phyloP scores from a whole-genome alignment of 2,888 invertebrate genomes.

The Volucella inanis region DNA sequence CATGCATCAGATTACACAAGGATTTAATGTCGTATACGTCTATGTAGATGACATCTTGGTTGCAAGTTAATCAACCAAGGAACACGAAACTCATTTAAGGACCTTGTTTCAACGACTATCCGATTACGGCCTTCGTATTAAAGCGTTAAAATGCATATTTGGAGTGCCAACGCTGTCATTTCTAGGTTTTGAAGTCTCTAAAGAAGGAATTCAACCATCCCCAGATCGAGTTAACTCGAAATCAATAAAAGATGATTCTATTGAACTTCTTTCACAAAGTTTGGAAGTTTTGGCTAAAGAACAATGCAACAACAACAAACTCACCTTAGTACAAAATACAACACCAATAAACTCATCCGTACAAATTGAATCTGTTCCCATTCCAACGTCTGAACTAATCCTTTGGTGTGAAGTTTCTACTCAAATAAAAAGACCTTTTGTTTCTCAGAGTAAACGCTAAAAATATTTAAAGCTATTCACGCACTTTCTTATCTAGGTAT shows the following conservation, averaged over 20 bases:
- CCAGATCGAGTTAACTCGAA: constrained; percentile 44
- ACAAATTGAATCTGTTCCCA: constrained; percentile 6
- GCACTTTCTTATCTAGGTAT: constrained; percentile 24
- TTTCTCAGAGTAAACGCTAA: constrained; percentile 3
- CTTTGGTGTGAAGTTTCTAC: constrained; percentile 47
- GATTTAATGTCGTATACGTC: constrained; percentile 38
- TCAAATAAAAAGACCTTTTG: constrained; percentile 18
- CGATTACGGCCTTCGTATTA: too few species aligned
- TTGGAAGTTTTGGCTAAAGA: constrained; percentile 23
- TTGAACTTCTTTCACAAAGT: background rate
- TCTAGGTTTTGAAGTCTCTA: constrained; percentile 65
- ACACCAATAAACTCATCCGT: constrained; percentile 2
- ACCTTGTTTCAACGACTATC: too few species aligned
- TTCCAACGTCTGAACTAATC: constrained; percentile 21
- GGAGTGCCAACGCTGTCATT: constrained; percentile 59
- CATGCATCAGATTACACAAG: constrained; percentile 69
- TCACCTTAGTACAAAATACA: background rate
- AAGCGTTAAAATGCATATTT: too few species aligned
- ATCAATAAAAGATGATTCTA: constrained; percentile 32
- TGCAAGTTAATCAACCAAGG: constrained; percentile 62
- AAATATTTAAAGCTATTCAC: constrained; percentile 13
- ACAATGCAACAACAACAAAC: constrained; percentile 28
- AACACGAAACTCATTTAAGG: too few species aligned
- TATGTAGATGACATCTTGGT: constrained; percentile 76
- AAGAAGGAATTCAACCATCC: constrained; percentile 63